A percentile compares a stretch with the other conserved stretches of the same genome.
Evolutionary conservation across 2,113 vertebrate genomes (phyloP).

Genomic region (Eclectus roratus): DNA sequence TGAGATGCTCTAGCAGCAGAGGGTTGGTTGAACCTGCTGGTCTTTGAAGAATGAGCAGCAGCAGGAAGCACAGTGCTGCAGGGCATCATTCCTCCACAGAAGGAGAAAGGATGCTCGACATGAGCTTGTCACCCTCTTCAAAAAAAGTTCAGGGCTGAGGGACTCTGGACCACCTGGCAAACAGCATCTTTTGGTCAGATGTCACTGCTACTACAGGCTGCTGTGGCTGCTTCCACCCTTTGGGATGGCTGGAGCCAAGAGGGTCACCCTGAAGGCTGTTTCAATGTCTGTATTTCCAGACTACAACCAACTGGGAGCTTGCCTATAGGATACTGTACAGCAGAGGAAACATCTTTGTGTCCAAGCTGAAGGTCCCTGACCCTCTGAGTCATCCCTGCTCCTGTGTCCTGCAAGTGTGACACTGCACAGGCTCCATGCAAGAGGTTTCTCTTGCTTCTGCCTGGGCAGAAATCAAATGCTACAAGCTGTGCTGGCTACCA

Average conservation of each 20-base stretch:
- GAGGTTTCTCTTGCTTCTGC: background rate
- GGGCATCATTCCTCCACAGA: background rate
- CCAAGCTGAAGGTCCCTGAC: background rate
- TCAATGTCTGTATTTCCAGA: background rate
- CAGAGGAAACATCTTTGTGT: background rate
- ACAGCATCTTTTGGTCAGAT: background rate
- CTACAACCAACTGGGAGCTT: background rate
- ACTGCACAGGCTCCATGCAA: background rate
- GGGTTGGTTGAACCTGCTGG: background rate
- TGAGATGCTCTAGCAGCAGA: background rate
- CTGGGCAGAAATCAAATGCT: background rate
- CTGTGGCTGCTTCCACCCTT: background rate
- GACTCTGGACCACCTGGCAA: background rate
- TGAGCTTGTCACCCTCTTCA: background rate
- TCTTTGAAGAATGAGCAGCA: background rate
- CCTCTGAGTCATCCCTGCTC: background rate
- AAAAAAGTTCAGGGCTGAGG: background rate
- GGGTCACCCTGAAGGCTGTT: background rate
- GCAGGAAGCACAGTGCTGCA: rapidly evolving
- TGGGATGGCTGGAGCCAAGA: background rate
- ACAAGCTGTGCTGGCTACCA: background rate
- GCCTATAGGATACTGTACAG: background rate
- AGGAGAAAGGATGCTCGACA: background rate
- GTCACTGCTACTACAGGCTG: background rate
- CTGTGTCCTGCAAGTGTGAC: background rate